phyloP scores from a whole-genome alignment of 2,113 vertebrate genomes.

The Dipodomys stephensi region DNA sequence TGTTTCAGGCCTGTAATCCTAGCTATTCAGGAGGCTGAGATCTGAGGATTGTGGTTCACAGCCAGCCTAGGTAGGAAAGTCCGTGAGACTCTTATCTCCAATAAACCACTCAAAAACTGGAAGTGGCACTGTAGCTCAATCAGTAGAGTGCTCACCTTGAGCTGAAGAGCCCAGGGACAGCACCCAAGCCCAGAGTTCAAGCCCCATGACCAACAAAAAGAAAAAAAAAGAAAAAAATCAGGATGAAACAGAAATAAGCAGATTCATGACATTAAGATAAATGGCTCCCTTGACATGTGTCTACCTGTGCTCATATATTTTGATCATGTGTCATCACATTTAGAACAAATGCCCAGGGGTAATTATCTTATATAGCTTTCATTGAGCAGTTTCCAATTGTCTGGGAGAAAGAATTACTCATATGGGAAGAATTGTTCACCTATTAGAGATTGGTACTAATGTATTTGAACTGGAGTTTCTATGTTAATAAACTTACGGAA shows the following conservation, averaged over 20 bases:
- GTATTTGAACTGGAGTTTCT: background rate
- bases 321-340: background rate
- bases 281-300: background rate
- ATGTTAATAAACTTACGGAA: background rate
- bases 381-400: constrained; percentile 5
- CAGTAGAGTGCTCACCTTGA: no score
- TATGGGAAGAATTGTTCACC: background rate
- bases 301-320: background rate
- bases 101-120: no score
- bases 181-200: no score
- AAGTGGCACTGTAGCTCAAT: no score
- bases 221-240: no score
- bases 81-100: no score
- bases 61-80: no score
- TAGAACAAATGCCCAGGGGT: background rate
- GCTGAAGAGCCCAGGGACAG: no score
- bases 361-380: background rate
- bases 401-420: background rate
- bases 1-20: no score
- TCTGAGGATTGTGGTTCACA: no score
- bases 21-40: no score
- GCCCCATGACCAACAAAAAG: no score
- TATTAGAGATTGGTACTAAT: background rate
- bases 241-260: constrained; percentile 7
- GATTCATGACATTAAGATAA: background rate